A percentile compares a stretch with the other conserved stretches of the same genome.
phyloP scores from a whole-genome alignment of 2,113 vertebrate genomes.

The Electrona antarctica region DNA sequence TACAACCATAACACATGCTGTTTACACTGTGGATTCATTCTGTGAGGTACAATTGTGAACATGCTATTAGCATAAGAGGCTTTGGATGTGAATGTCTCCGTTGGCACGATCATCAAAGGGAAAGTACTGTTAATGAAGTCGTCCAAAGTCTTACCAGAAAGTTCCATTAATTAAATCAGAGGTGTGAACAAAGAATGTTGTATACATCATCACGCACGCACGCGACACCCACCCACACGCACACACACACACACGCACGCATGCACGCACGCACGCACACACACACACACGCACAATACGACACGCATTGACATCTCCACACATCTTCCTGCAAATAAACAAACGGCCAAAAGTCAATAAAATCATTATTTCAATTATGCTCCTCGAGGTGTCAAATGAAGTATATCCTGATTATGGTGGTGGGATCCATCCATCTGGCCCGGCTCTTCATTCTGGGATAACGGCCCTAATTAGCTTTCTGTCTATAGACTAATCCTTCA shows the following conservation, averaged over 20 bases:
- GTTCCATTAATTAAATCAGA: slow-evolving; percentile 17
- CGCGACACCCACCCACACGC: not conserved
- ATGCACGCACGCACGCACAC: no score
- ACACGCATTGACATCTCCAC: not conserved
- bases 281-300: not conserved
- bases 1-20: slow-evolving; percentile 37
- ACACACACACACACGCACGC: not conserved
- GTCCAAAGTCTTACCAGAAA: slow-evolving; percentile 35
- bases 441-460: slow-evolving; percentile 60
- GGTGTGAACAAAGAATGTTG: not conserved
- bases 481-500: slow-evolving; percentile 77
- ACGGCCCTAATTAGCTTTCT: slow-evolving; percentile 72
- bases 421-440: slow-evolving; percentile 64
- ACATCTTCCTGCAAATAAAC: slow-evolving; percentile 30
- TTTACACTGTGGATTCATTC: slow-evolving; percentile 42
- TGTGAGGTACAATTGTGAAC: slow-evolving; percentile 28
- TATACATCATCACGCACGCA: not conserved
- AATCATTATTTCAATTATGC: slow-evolving; percentile 65
- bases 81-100: slow-evolving; percentile 48
- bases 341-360: slow-evolving; percentile 46
- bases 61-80: slow-evolving; percentile 54
- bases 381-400: slow-evolving; percentile 66
- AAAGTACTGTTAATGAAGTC: slow-evolving; percentile 12
- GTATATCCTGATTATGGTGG: slow-evolving; percentile 66
- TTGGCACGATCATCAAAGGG: slow-evolving; percentile 48